Conservation (phyloP, 2,888 invertebrate species). For the Meiosimyza decipiens region DNA sequence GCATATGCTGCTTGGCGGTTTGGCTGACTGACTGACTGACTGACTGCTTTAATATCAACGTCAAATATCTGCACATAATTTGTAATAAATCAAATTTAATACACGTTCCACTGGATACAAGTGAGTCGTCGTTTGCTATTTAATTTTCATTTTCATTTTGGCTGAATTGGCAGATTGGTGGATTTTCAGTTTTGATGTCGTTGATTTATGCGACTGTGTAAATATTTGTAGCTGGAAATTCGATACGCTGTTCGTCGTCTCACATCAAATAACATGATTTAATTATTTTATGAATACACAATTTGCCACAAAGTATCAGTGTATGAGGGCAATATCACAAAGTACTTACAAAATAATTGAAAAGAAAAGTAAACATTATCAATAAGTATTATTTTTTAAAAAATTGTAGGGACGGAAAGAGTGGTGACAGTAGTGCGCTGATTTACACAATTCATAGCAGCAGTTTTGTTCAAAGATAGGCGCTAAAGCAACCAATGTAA, state of each 20-base stretch:
- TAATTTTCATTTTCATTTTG: not conserved
- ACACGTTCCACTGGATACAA: conserved; percentile 21
- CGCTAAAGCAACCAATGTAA: no score
- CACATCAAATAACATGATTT: not conserved
- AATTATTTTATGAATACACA: no score
- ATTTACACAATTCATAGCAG: no score
- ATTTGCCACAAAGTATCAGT: no score
- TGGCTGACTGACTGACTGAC: not conserved
- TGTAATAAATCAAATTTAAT: conserved; percentile 43
- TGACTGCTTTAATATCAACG: conserved; percentile 6
- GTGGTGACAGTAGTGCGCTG: no score
- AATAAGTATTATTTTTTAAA: not conserved
- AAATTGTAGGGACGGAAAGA: no score
- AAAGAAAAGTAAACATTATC: not conserved
- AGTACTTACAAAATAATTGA: not conserved
- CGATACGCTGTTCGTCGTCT: conserved; percentile 9
- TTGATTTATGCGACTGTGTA: conserved; percentile 36
- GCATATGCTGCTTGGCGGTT: no score
- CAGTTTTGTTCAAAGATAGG: no score
- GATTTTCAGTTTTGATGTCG: not conserved
- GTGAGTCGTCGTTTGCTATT: not conserved
- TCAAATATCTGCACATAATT: conserved; percentile 40
- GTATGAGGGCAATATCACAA: no score
- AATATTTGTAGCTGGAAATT: conserved; percentile 31
- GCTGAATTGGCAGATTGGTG: not conserved